Conservation (phyloP, 2,797 vertebrate genomes). For the Choloepus didactylus region DNA sequence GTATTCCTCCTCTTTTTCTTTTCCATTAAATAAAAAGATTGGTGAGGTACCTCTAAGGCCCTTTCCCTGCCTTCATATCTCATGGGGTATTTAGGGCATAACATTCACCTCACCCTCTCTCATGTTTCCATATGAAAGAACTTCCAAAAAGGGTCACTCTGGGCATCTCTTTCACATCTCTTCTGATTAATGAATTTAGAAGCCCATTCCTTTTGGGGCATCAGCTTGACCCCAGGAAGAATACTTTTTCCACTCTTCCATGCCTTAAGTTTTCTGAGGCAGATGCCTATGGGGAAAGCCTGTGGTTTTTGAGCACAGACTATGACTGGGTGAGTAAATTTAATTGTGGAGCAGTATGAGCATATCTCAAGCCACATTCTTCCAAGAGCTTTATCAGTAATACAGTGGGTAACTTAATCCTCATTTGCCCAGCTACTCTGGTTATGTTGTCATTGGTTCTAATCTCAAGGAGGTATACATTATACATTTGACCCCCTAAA, state of each 20-base stretch:
- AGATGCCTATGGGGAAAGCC: background rate
- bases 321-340: background rate
- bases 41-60: background rate
- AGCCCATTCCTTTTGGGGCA: background rate
- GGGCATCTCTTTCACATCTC: background rate
- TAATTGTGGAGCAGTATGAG: background rate
- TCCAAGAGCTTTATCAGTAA: background rate
- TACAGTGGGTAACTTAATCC: background rate
- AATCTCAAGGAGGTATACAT: background rate
- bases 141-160: background rate
- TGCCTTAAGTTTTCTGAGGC: background rate
- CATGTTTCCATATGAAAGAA: background rate
- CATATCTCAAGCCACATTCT: constrained; percentile 5
- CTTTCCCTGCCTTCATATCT: background rate
- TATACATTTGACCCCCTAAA: background rate
- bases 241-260: background rate
- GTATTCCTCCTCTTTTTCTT: background rate
- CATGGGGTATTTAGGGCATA: too few species aligned
- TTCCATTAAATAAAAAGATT: background rate
- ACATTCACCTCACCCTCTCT: background rate
- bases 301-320: background rate
- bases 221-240: background rate
- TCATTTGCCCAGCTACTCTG: background rate
- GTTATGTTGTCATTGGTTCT: background rate
- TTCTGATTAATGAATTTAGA: background rate